phyloP scores from a whole-genome alignment of 92 coral and sea anemone species.

The Virgularia gustaviana region DNA sequence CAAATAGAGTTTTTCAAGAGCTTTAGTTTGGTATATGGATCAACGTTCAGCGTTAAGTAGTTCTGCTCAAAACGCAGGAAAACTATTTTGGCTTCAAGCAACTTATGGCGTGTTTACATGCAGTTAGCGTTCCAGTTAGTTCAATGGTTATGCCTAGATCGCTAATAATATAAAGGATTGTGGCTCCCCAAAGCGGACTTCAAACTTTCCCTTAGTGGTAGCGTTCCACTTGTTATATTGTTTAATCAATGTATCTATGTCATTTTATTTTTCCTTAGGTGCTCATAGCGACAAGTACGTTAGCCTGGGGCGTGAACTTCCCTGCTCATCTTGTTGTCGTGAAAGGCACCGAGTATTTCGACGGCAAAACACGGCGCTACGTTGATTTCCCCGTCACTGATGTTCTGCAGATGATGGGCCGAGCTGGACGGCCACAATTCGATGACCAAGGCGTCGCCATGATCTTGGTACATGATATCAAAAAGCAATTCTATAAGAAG shows the following conservation, averaged over 20 bases:
- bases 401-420: constrained; percentile 99
- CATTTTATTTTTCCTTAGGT: constrained; percentile 44
- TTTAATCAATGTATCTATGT: background rate
- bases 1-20: no score
- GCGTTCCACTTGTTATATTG: no score
- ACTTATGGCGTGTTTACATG: no score
- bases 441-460: constrained; percentile 98
- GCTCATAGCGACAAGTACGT: constrained; percentile 90
- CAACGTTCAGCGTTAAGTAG: no score
- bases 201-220: no score
- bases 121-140: no score
- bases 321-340: constrained; percentile 96
- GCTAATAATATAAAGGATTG: no score
- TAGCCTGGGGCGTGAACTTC: constrained; percentile 99
- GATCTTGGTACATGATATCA: constrained; percentile 94
- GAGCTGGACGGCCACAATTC: constrained; percentile 98
- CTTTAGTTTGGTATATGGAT: no score
- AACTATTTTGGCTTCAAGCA: no score
- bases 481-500: constrained; percentile 97
- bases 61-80: no score
- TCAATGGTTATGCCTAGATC: no score
- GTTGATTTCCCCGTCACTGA: constrained; percentile 99
- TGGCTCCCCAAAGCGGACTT: no score
- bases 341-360: constrained; percentile 95
- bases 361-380: constrained; percentile 85